phyloP scores from a whole-genome alignment of 2,113 vertebrate genomes.

The Heterochromis multidens region DNA sequence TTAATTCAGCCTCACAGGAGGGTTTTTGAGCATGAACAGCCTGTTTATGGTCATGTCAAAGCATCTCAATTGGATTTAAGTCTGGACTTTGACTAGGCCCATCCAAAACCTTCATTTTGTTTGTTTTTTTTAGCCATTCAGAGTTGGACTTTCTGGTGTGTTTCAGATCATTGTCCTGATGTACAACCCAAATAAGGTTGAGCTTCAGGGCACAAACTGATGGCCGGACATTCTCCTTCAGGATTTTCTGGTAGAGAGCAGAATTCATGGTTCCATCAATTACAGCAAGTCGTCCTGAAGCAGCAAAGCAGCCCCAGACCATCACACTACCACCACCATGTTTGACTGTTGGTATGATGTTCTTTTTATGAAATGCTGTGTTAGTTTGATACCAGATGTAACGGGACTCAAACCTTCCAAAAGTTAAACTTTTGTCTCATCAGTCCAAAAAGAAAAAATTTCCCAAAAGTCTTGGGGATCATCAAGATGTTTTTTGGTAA shows the following conservation, averaged over 20 bases:
- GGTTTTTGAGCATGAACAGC: no score
- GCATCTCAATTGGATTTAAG: no score
- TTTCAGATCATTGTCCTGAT: background rate
- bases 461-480: background rate
- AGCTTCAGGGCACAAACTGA: background rate
- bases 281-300: background rate
- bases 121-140: background rate
- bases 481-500: background rate
- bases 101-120: no score
- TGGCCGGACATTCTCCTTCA: no score
- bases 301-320: background rate
- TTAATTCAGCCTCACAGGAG: no score
- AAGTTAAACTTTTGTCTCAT: background rate
- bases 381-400: background rate
- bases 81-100: no score
- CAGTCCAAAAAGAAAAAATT: background rate
- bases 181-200: background rate
- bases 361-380: background rate
- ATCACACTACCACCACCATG: background rate
- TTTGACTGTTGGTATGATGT: background rate
- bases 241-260: background rate
- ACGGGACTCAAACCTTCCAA: background rate
- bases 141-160: background rate
- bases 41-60: no score
- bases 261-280: background rate